These are phyloP conservation scores for Luffia ferchaultella DNA, from an alignment of 2,888 invertebrate species.

Conservation along the genomic window DNA sequence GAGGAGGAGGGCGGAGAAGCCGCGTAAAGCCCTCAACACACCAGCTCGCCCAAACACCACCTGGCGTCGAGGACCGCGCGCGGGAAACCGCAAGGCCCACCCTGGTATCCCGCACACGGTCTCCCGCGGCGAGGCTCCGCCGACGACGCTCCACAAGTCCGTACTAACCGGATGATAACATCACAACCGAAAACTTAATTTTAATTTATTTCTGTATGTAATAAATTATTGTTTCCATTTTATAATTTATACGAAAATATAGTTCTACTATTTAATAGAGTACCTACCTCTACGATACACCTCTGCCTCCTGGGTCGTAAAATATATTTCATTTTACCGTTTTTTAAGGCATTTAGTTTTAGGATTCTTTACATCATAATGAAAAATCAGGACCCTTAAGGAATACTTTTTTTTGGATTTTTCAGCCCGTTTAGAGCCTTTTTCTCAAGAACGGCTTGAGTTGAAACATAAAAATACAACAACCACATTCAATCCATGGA, in stretches of 20 bases:
- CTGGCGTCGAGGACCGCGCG: neutral
- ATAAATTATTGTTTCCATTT: conserved; percentile 56
- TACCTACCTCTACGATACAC: too few species aligned
- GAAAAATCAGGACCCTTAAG: too few species aligned
- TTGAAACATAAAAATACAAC: too few species aligned
- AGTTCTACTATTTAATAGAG: conserved; percentile 42
- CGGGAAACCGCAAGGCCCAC: neutral
- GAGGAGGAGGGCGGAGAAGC: conserved; percentile 75
- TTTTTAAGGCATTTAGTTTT: too few species aligned
- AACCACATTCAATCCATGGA: too few species aligned
- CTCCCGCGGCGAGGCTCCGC: conserved; percentile 52
- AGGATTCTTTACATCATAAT: too few species aligned
- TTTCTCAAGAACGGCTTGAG: too few species aligned
- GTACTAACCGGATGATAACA: conserved; percentile 20
- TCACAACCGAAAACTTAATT: conserved; percentile 42
- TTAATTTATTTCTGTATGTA: conserved; percentile 49
- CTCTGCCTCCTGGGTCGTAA: too few species aligned
- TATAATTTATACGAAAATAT: conserved; percentile 62
- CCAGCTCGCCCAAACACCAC: conserved; percentile 3
- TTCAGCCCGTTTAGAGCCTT: too few species aligned
- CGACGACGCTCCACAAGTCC: conserved; percentile 18
- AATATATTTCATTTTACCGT: too few species aligned
- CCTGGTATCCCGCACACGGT: neutral
- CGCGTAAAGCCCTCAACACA: conserved; percentile 33
- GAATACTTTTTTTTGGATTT: too few species aligned